Percentiles rank a stretch among this genome's conserved stretches.
Conservation (phyloP, 1,140 invertebrate species). For the Zaprionus gabonicus region DNA sequence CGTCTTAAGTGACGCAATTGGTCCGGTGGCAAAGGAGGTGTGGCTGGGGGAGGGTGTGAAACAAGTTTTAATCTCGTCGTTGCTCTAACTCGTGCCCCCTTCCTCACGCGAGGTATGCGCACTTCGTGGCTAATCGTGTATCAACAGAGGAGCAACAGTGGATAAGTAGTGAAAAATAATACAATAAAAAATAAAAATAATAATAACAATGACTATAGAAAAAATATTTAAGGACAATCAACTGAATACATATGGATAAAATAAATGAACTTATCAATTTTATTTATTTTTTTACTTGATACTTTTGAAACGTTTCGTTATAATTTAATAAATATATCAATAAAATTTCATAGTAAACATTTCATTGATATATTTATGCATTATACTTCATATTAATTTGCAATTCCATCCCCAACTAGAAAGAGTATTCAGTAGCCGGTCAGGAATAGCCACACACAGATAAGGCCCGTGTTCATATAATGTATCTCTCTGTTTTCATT, state of each 20-base stretch:
- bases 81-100: slow-evolving; percentile 5
- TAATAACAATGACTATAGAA: too few species aligned
- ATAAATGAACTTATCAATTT: too few species aligned
- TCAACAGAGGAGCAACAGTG: background rate
- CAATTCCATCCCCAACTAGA: background rate
- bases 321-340: background rate
- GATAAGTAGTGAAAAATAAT: background rate
- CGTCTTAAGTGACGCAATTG: slow-evolving; percentile 20
- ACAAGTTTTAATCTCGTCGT: slow-evolving; percentile 38
- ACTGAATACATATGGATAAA: too few species aligned
- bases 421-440: background rate
- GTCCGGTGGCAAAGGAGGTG: background rate
- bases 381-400: too few species aligned
- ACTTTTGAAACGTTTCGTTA: too few species aligned
- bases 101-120: background rate
- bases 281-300: too few species aligned
- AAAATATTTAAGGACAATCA: too few species aligned
- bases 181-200: background rate
- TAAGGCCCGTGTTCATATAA: background rate
- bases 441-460: background rate
- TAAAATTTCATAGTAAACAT: too few species aligned
- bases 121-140: background rate
- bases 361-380: too few species aligned
- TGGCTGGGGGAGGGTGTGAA: slow-evolving; percentile 3
- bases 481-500: background rate